Conservation (phyloP, 2,888 invertebrate species). For the Amphipyra tragopoginis region DNA sequence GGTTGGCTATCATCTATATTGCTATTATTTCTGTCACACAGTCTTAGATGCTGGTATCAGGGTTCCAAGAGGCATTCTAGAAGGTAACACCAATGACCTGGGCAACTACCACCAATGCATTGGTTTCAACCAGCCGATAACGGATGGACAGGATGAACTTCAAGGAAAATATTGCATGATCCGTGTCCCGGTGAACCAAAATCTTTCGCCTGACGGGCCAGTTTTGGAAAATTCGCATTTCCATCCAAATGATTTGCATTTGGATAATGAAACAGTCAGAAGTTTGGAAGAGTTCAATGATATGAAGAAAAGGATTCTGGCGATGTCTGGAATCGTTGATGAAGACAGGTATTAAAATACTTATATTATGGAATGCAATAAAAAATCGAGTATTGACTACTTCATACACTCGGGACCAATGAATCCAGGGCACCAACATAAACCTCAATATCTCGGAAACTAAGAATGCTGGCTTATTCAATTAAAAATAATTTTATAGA, state of each 20-base stretch:
- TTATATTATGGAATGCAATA: too few species aligned
- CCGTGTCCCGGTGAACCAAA: slow-evolving; percentile 60
- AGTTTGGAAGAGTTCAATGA: slow-evolving; percentile 20
- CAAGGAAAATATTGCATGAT: slow-evolving; percentile 74
- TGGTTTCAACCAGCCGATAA: slow-evolving; percentile 52
- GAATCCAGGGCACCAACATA: too few species aligned
- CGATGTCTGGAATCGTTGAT: slow-evolving; percentile 40
- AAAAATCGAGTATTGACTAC: too few species aligned
- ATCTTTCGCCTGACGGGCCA: slow-evolving; percentile 39
- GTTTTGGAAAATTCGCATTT: slow-evolving; percentile 13
- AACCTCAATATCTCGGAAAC: too few species aligned
- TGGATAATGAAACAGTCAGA: slow-evolving; percentile 39
- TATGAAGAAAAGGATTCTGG: slow-evolving; percentile 20
- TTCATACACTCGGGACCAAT: too few species aligned
- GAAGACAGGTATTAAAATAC: slow-evolving; percentile 43
- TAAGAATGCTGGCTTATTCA: too few species aligned
- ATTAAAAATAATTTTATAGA: too few species aligned
- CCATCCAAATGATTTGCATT: slow-evolving; percentile 41
- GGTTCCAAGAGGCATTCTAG: slow-evolving; percentile 63
- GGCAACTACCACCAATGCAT: slow-evolving; percentile 73
- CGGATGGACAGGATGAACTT: slow-evolving; percentile 53
- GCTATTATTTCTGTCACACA: slow-evolving; percentile 32
- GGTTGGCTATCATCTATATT: too few species aligned
- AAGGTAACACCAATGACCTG: slow-evolving; percentile 62
- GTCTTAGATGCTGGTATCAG: slow-evolving; percentile 70